Percentiles rank a stretch among this genome's conserved stretches.
Conservation (phyloP, 2,797 vertebrate species). For the Anas bernieri region DNA sequence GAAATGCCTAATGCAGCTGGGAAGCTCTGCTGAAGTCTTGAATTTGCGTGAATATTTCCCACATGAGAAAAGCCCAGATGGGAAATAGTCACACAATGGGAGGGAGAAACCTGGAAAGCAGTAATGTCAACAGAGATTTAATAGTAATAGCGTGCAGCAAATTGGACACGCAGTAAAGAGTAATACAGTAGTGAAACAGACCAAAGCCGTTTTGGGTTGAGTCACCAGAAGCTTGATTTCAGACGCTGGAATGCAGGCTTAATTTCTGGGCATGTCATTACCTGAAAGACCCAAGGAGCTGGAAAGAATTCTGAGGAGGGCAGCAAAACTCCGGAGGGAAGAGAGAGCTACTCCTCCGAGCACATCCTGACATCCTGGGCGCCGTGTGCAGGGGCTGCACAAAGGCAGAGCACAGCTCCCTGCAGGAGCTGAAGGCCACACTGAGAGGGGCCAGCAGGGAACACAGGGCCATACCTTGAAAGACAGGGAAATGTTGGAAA, state of each 20-base stretch:
- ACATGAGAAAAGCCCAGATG: conserved; percentile 64
- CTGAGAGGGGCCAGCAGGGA: neutral
- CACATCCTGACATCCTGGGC: neutral
- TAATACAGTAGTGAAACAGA: conserved; percentile 50
- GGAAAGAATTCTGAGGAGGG: conserved; percentile 35
- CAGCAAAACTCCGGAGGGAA: neutral
- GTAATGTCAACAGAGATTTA: conserved; percentile 61
- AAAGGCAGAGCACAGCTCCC: neutral
- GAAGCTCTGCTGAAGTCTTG: conserved; percentile 47
- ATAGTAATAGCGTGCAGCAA: conserved; percentile 46
- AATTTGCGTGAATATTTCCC: conserved; percentile 68
- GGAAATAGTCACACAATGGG: conserved; percentile 58
- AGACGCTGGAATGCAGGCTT: conserved; percentile 46
- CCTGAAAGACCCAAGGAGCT: conserved; percentile 28
- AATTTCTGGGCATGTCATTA: conserved; percentile 52
- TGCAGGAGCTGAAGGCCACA: rapidly evolving
- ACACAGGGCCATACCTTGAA: rapidly evolving
- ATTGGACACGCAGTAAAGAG: conserved; percentile 23
- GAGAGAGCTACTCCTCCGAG: neutral
- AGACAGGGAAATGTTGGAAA: neutral
- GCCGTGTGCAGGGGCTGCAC: rapidly evolving
- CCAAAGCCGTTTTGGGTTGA: neutral
- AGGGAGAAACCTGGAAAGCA: conserved; percentile 55
- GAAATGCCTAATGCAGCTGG: conserved; percentile 62
- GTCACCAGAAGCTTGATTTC: conserved; percentile 5